Conservation (phyloP, 2,113 vertebrate genomes). For the Chroicocephalus ridibundus region DNA sequence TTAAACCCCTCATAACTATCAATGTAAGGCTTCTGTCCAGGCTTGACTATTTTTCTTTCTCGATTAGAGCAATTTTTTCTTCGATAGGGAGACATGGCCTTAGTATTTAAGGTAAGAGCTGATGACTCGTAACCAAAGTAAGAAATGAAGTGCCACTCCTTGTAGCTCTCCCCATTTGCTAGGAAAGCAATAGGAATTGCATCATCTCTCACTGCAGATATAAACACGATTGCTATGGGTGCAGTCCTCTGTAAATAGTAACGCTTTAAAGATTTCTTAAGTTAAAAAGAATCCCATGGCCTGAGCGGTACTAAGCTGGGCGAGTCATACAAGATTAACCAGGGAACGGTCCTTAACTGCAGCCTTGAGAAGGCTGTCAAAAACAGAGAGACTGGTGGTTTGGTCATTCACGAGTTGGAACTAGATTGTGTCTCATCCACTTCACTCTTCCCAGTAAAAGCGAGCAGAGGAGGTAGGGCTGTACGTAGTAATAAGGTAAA, state of each 20-base stretch:
- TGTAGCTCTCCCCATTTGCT: not conserved
- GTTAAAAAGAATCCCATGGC: not conserved
- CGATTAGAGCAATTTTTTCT: not conserved
- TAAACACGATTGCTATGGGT: rapidly evolving
- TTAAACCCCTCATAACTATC: not conserved
- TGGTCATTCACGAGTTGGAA: not conserved
- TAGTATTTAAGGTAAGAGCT: not conserved
- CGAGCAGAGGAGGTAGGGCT: not conserved
- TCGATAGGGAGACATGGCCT: not conserved
- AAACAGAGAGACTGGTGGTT: not conserved
- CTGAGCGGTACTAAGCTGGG: not conserved
- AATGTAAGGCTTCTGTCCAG: not conserved
- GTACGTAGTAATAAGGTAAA: not conserved
- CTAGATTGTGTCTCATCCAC: not conserved
- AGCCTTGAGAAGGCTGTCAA: not conserved
- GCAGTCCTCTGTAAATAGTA: not conserved
- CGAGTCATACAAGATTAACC: rapidly evolving
- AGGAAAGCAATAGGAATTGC: not conserved
- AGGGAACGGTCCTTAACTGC: not conserved
- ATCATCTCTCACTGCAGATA: not conserved
- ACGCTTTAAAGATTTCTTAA: not conserved
- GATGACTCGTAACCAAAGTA: slow-evolving; percentile 8
- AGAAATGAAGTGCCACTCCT: slow-evolving; percentile 5
- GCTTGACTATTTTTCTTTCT: not conserved
- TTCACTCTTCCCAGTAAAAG: not conserved